These are phyloP conservation scores for Epinotia nisella DNA, from an alignment of 2,888 invertebrate species.

Conservation along the genomic window DNA sequence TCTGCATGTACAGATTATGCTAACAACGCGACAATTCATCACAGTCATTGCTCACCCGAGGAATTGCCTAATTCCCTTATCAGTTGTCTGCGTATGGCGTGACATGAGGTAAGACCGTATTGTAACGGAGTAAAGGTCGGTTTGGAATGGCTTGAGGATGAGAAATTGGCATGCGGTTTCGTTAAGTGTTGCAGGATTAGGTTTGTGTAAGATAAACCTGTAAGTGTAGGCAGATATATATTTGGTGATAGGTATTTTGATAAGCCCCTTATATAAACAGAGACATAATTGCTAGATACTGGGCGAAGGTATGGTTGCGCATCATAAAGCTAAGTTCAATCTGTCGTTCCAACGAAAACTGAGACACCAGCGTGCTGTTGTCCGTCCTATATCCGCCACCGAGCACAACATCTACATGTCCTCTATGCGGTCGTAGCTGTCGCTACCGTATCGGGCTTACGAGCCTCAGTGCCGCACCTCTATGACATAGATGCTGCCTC, in stretches of 20 bases:
- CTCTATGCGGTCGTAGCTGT: no score
- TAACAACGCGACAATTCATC: slow-evolving; percentile 60
- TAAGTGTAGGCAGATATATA: background rate
- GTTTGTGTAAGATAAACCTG: background rate
- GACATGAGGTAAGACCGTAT: slow-evolving; percentile 53
- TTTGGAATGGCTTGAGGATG: background rate
- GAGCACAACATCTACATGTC: no score
- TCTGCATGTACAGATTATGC: slow-evolving; percentile 60
- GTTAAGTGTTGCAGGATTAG: slow-evolving; percentile 12
- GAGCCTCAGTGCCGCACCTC: no score
- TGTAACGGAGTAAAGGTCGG: background rate
- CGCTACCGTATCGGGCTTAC: no score
- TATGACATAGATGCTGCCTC: no score
- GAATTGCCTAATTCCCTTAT: slow-evolving; percentile 67
- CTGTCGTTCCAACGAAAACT: no score
- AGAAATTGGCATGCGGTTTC: slow-evolving; percentile 13
- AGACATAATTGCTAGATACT: no score
- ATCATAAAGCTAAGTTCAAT: no score
- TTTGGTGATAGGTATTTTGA: background rate
- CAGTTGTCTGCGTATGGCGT: slow-evolving; percentile 52
- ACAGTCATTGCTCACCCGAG: slow-evolving; percentile 65
- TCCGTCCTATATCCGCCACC: no score
- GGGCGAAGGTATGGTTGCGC: no score
- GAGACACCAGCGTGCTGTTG: no score
- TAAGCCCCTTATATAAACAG: background rate